Conservation (phyloP, 2,797 vertebrate species). For the Falco novaeseelandiae region DNA sequence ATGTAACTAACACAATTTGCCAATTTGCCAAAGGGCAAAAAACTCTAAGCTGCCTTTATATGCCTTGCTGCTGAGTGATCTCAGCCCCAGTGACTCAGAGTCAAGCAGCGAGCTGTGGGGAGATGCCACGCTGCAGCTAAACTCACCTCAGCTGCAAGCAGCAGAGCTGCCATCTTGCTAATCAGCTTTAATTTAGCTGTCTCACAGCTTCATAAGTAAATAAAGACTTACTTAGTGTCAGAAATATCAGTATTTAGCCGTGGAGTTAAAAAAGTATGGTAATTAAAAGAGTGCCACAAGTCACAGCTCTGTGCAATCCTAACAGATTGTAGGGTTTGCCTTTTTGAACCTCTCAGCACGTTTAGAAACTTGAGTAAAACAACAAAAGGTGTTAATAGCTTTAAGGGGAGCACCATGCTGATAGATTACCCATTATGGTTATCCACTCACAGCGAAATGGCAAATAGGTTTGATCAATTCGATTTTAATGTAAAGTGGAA, state of each 20-base stretch:
- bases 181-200: slow-evolving; percentile 81
- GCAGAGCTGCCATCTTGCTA: slow-evolving; percentile 74
- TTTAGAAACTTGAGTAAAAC: slow-evolving; percentile 84
- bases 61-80: slow-evolving; percentile 60
- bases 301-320: slow-evolving; percentile 77
- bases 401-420: slow-evolving; percentile 91
- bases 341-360: slow-evolving; percentile 89
- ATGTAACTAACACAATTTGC: slow-evolving; percentile 89
- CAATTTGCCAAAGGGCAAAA: slow-evolving; percentile 87
- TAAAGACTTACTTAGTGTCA: slow-evolving; percentile 77
- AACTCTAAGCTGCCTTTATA: slow-evolving; percentile 64
- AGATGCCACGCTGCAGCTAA: slow-evolving; percentile 41
- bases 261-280: slow-evolving; percentile 64
- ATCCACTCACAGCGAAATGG: slow-evolving; percentile 87
- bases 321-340: slow-evolving; percentile 87
- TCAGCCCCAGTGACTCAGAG: slow-evolving; percentile 51
- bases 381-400: slow-evolving; percentile 99
- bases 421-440: slow-evolving; percentile 93
- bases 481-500: slow-evolving; percentile 86
- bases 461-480: slow-evolving; percentile 92
- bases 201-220: slow-evolving; percentile 80
- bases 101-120: slow-evolving; percentile 30
- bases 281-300: slow-evolving; percentile 74
- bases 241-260: slow-evolving; percentile 56
- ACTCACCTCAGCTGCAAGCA: slow-evolving; percentile 65